Evolutionary conservation across 2,888 invertebrate genomes (phyloP), one percentile per base, ranked within the genome.

Genomic region (Dynastes tityus): DNA sequence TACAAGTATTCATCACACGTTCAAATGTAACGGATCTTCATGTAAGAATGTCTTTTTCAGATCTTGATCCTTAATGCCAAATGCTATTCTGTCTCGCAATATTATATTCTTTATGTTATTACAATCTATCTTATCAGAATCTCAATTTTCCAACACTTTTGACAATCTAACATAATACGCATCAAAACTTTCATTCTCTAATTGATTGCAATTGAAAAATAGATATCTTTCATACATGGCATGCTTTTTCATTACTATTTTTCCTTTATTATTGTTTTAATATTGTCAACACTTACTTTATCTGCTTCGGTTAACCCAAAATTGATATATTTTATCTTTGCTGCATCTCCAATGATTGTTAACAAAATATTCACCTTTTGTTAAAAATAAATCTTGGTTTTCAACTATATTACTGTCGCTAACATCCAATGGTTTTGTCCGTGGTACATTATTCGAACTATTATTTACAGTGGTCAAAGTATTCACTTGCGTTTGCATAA

Each of bases 171-270:
- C n/a, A 32, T 63, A 63, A 37, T 37, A 64, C 13, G 16, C 32
- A 29, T 37, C 64, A 64, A 64, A 64, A 64, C 37, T 29, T 64
- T 40, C 64, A 37, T 64, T 64, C 13, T 64, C 64, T 6, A 64
- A 64, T 64, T 40, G 32, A 64, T 64, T 64, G 13, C 37, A 64
- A 64, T 64, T 63, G 63, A 63, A 63, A 63, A 63, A 63, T 63
- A 64, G 32, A n/a, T 16, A 64, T 64, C 40, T 37, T 32, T 64
- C 40, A 64, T 64, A 64, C 40, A 64, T 64, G 9, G 64, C 64
- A 64, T 64, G 37, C 32, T 64, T 32, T 32, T 37, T 37, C 64
- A 64, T 64, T 11, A 64, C 64, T 64, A 16, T n/a, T 64, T 64
- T 64, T 32, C 64, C 37, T 37, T 64, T 32, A 64, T 32, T 29